Percentiles rank a stretch among this genome's conserved stretches.
Evolutionary conservation across 2,797 vertebrate genomes (phyloP).

Genomic region (Tragelaphus oryx): DNA sequence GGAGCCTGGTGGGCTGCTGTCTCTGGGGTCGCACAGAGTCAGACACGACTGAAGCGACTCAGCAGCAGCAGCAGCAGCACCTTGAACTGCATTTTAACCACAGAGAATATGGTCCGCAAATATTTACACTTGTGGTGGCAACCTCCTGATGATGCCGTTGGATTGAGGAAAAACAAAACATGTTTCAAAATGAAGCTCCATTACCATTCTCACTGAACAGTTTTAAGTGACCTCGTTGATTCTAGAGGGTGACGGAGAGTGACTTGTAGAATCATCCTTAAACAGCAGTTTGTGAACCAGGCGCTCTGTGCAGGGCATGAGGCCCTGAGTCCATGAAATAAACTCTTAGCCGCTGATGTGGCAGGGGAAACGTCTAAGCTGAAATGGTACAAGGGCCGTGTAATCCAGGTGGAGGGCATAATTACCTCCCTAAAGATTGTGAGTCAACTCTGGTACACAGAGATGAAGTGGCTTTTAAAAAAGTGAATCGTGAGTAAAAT

Average conservation of each 20-base stretch:
- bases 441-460: background rate
- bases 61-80: background rate
- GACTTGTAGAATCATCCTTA: background rate
- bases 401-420: background rate
- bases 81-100: background rate
- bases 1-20: too few species aligned
- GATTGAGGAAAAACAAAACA: background rate
- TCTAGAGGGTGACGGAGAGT: background rate
- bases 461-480: background rate
- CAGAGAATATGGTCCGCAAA: background rate
- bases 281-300: background rate
- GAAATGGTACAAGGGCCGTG: background rate
- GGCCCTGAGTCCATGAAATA: background rate
- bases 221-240: background rate
- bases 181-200: background rate
- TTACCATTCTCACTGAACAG: background rate
- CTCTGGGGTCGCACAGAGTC: too few species aligned
- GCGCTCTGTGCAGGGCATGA: background rate
- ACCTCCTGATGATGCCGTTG: background rate
- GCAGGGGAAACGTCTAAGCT: background rate
- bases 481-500: background rate
- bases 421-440: background rate
- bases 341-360: background rate
- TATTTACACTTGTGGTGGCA: background rate
- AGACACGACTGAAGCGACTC: too few species aligned